Conservation (phyloP, 30 jellyfish, hydroid and myxozoan species). For the Aurelia aurita region DNA sequence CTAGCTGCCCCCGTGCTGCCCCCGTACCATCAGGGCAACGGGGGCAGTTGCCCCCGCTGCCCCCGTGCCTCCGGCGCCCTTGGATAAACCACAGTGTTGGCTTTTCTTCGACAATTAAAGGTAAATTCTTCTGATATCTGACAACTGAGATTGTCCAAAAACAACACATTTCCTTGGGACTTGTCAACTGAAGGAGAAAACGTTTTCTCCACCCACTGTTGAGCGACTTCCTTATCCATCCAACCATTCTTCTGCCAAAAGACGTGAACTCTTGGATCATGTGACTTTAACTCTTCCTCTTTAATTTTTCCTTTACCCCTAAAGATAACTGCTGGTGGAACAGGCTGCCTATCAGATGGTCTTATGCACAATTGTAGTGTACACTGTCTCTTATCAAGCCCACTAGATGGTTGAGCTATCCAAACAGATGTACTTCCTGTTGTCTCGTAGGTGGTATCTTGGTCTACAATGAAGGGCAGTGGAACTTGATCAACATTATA, state of each 20-base stretch:
- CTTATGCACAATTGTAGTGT: too few species aligned
- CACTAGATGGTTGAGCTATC: conserved; percentile 43
- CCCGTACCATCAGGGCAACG: too few species aligned
- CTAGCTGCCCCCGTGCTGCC: too few species aligned
- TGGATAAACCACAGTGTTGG: conserved; percentile 2
- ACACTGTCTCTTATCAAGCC: conserved; percentile 51
- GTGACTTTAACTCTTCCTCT: conserved; percentile 20
- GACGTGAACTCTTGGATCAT: conserved; percentile 41
- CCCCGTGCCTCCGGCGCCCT: too few species aligned
- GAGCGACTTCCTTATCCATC: conserved; percentile 39
- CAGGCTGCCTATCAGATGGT: conserved; percentile 40
- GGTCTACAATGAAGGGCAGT: conserved; percentile 13
- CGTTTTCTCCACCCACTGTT: conserved; percentile 41
- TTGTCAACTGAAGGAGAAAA: conserved; percentile 47
- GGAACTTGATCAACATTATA: conserved; percentile 37
- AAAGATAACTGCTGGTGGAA: conserved; percentile 50
- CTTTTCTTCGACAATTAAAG: not conserved
- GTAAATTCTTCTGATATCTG: conserved; percentile 28
- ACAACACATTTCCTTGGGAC: conserved; percentile 43
- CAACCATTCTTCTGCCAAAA: conserved; percentile 29
- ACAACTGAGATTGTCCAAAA: conserved; percentile 49
- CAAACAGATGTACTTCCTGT: conserved; percentile 3
- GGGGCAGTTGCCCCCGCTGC: too few species aligned
- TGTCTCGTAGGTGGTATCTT: conserved; percentile 14
- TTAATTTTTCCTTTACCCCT: conserved; percentile 45